Base-by-base conservation (phyloP, 37 sponge, comb jelly and placozoan genomes). In the Chondrosia reniformis region DNA sequence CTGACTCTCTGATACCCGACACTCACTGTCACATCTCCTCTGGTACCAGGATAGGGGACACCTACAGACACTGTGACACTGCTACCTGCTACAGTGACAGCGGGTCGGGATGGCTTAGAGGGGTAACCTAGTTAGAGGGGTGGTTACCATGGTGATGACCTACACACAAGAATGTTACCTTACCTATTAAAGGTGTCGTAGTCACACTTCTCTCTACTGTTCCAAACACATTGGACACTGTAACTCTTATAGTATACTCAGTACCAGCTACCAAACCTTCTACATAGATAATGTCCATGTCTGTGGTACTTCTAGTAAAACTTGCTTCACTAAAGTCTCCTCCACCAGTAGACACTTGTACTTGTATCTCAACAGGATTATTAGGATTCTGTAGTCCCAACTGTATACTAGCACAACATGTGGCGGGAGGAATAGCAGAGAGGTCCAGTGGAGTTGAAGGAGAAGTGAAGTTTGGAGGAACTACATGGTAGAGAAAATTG, bases 361-460 rank as follows among this genome's bases (percentile, higher is more conserved):
- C 61, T 49, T 15, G 52, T 30, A 59, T 5, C n/a, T 19, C 30
- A 19, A 5, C 28, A 7, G 17, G 61, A 28, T 40, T 44, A 40
- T 69, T 25, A 2, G 72, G 72, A 8, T 69, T 34, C 4, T 2
- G 44, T 25, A 69, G 44, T 41, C 42, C 42, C 44, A 69, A 44
- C 72, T 36, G 4, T 24, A 69, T 44, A n/a, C 72, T 44, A 39
- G 43, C 72, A 69, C 72, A 69, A 25, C 72, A 69, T 39, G 41
- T 9, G n/a, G n/a, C n/a, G n/a, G n/a, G n/a, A n/a, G 40, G 43
- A 44, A 69, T 69, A 12, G 4, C 41, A 69, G 37, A 43, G 1
- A 44, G 8, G 3, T 40, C 44, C 32, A 69, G 43, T 34, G 38
- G 19, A 40, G 72, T 69, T 24, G 72, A 44, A 37, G 72, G 42